phyloP scores from a whole-genome alignment of 1,140 invertebrate genomes.

The Sitophilus oryzae region DNA sequence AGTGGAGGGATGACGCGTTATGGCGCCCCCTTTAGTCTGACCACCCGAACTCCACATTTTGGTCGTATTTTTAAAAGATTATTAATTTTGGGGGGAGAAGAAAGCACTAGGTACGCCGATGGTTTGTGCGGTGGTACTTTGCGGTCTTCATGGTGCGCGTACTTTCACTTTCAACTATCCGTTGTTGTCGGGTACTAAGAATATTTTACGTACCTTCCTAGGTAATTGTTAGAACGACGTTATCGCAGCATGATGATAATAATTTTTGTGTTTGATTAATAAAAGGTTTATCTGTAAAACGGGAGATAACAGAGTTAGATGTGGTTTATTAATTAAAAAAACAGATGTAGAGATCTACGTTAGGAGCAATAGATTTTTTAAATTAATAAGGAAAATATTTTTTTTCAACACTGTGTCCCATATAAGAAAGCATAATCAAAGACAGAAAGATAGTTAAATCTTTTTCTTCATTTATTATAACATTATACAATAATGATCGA shows the following conservation, averaged over 20 bases:
- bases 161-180: slow-evolving; percentile 12
- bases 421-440: too few species aligned
- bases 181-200: background rate
- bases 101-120: slow-evolving; percentile 4
- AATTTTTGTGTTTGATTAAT: too few species aligned
- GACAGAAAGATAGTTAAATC: too few species aligned
- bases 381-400: too few species aligned
- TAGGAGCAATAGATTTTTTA: too few species aligned
- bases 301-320: background rate
- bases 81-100: background rate
- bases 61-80: slow-evolving; percentile 10
- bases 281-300: background rate
- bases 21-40: slow-evolving; percentile 14
- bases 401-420: too few species aligned
- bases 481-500: too few species aligned
- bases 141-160: slow-evolving; percentile 9
- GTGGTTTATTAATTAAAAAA: too few species aligned
- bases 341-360: too few species aligned
- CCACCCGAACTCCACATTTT: slow-evolving; percentile 16
- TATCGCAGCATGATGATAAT: too few species aligned
- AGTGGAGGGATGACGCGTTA: slow-evolving; percentile 27
- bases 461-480: too few species aligned
- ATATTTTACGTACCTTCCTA: background rate
- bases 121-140: background rate
- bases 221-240: too few species aligned